Base-by-base conservation (phyloP, 1,140 invertebrate species). In the Nasonia vitripennis region DNA sequence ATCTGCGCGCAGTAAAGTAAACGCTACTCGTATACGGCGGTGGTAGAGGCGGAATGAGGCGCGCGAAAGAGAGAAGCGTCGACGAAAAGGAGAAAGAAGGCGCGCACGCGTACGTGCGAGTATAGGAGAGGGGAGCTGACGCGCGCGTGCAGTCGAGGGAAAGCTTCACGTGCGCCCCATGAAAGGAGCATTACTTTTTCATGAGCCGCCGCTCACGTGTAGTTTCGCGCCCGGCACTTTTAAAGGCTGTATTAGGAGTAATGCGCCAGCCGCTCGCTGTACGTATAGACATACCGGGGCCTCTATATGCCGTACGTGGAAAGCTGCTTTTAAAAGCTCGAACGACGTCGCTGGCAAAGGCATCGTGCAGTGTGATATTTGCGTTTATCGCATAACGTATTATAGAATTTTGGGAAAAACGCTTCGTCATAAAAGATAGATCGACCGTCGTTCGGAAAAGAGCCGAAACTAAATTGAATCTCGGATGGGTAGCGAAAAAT, bases 181-280 rank as follows among this genome's bases (percentile, higher is more conserved):
- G 77, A 84, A 84, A 84, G 79, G 75, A 41, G 48, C 83, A 84
- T 84, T 79, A 84, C 83, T 84, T 84, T 84, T 84, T 84, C 83
- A 84, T 70, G 83, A 74, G 83, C 37, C 77, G 41, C 20, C 45
- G 11, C 9, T 20, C 67, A 4, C 45, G 68, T 70, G 23, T 31
- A 71, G 51, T 45, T 62, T 62, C 55, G 81, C 9, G 20, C 20
- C 51, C 41, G 83, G 23, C 45, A 31, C 62, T 78, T 84, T 71
- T 78, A 84, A 84, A 34, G 67, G 75, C 67, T 27, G 75, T 74
- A 84, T 84, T 84, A 84, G 83, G 68, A 71, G 45, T n/a, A 79
- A 84, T 79, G 83, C 2, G 51, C 55, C 14, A 11, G 27, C 55
- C 62, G 17, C 2, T 62, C 0, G 12, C 48, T 12, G 51, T 14